Evolutionary conservation across 2,113 vertebrate species (phyloP), one percentile per base, ranked within the genome.

Genomic region (Mola mola): DNA sequence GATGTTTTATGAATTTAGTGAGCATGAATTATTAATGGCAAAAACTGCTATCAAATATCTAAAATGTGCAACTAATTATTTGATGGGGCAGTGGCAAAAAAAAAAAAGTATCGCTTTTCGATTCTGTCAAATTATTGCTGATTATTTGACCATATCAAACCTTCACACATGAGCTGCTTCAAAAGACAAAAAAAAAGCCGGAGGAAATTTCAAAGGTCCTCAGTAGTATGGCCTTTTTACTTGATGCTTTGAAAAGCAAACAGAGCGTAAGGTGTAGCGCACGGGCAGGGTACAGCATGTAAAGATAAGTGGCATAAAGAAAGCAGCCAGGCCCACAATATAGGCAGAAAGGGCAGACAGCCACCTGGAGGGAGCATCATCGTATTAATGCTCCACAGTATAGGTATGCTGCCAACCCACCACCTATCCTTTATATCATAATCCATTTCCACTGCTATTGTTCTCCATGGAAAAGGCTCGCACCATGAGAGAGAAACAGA

Each of bases 1-100:
- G 70, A 84, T 89, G 81, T 90, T 87, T 89, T 91, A 90, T 91
- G 82, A 91, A 91, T 90, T 92, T 90, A 91, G 85, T 15, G 26
- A 71, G 53, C 63, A 90, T 90, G 78, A 88, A 91, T 90, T 89
- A 91, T 90, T 90, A 84, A 92, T 90, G 74, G 63, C 15, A 38
- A 68, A n/a, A 78, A 84, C 65, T 55, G 74, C 78, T 85, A 89
- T 85, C 79, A 86, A 86, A 84, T 87, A 79, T 84, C 82, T 64
- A 42, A 86, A 86, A 89, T 61, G 66, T 82, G 81, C 77, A 78
- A 84, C 73, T 83, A 88, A 91, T 89, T 87, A 86, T 83, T 64
- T 80, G 59, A 79, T 49, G 67, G 40, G 37, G n/a, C 6, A 17
- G 22, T 46, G 22, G 24, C 8, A 26, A 33, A 43, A 21, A 56